Conservation (phyloP, 2,797 vertebrate species). For the Anolis apletophallus region DNA sequence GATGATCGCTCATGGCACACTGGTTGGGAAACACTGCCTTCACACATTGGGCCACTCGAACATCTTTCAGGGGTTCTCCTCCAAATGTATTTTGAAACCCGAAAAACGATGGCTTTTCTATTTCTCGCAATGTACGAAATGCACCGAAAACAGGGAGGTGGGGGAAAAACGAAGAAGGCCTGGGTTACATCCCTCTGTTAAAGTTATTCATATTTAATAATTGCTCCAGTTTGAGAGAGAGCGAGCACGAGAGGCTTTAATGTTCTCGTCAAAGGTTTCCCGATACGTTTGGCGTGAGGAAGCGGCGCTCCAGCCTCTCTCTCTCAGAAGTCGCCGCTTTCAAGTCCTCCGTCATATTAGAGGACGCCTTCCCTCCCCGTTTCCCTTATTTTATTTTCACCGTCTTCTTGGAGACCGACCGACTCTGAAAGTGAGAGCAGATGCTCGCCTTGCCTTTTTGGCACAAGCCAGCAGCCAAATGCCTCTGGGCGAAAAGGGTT, state of each 20-base stretch:
- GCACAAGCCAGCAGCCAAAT: slow-evolving; percentile 69
- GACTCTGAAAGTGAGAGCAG: slow-evolving; percentile 74
- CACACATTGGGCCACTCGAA: no score
- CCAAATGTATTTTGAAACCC: background rate
- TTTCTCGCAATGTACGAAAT: background rate
- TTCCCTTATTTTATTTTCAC: slow-evolving; percentile 40
- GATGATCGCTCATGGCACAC: no score
- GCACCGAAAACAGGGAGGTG: background rate
- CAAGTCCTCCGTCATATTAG: slow-evolving; percentile 69
- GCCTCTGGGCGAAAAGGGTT: slow-evolving; percentile 66
- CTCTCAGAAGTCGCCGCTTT: slow-evolving; percentile 62
- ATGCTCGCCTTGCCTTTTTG: slow-evolving; percentile 58
- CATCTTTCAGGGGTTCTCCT: no score
- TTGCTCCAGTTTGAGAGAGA: slow-evolving; percentile 50
- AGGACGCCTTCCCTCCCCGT: slow-evolving; percentile 28
- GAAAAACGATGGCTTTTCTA: background rate
- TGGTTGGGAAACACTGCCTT: no score
- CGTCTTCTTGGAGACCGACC: background rate
- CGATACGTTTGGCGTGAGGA: slow-evolving; percentile 52
- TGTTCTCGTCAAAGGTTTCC: slow-evolving; percentile 58
- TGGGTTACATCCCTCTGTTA: slow-evolving; percentile 45
- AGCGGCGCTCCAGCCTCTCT: slow-evolving; percentile 46
- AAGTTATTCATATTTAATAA: slow-evolving; percentile 53
- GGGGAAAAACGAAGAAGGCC: background rate
- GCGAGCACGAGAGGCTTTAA: slow-evolving; percentile 10